phyloP scores from a whole-genome alignment of 2,113 vertebrate species.

The Sphyrna mokarran region DNA sequence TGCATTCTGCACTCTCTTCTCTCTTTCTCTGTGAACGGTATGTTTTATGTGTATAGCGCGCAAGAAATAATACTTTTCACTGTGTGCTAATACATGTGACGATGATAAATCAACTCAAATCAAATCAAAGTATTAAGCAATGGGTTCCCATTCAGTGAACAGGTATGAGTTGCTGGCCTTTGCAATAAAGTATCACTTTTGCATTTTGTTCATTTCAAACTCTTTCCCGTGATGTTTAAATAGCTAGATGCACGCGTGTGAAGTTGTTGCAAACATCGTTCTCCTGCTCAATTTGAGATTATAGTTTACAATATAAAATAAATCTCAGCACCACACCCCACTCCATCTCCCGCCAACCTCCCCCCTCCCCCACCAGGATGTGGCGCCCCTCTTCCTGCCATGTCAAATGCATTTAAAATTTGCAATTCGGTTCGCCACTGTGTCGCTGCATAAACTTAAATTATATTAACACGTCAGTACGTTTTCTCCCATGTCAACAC shows the following conservation, averaged over 20 bases:
- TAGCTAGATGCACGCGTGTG: not conserved
- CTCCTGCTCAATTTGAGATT: not conserved
- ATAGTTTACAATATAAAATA: not conserved
- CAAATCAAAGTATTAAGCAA: not conserved
- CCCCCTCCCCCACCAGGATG: too few relatives aligned
- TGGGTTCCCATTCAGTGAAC: not conserved
- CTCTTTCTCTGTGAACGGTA: too few relatives aligned
- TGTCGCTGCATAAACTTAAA: not conserved
- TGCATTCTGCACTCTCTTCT: too few relatives aligned
- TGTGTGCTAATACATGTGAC: too few relatives aligned
- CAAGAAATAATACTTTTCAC: too few relatives aligned
- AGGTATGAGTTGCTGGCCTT: not conserved
- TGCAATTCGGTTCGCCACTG: not conserved
- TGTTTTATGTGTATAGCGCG: too few relatives aligned
- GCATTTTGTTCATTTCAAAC: not conserved
- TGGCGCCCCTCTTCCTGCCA: not conserved
- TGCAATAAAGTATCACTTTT: not conserved
- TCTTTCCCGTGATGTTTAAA: not conserved
- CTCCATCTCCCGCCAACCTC: not conserved
- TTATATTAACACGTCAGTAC: slow-evolving; percentile 6
- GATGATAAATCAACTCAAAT: too few relatives aligned
- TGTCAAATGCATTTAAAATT: not conserved
- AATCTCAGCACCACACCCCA: not conserved
- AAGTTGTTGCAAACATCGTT: not conserved
- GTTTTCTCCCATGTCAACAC: not conserved